phyloP scores from a whole-genome alignment of 2,113 vertebrate genomes.

The Toxotes chatareus region DNA sequence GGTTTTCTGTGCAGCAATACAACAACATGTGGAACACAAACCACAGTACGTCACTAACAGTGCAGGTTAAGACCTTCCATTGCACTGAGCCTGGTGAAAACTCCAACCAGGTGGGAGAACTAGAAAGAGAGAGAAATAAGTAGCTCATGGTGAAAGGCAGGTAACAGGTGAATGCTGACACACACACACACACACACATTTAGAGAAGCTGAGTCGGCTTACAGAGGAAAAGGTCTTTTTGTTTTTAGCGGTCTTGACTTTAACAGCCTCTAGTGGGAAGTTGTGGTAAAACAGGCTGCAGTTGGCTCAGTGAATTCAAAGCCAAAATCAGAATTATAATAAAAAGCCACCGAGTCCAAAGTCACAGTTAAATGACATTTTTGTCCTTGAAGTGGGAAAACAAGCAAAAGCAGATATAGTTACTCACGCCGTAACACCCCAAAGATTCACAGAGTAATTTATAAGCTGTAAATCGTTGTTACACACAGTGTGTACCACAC shows the following conservation, averaged over 20 bases:
- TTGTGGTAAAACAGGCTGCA: constrained; percentile 3
- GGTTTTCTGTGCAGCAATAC: too few relatives aligned
- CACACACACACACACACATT: not conserved
- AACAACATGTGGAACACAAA: not conserved
- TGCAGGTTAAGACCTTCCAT: too few relatives aligned
- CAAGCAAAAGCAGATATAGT: not conserved
- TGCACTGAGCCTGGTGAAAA: too few relatives aligned
- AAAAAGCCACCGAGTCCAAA: not conserved
- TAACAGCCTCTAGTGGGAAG: constrained; percentile 50
- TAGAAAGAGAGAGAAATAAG: not conserved
- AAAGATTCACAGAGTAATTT: not conserved
- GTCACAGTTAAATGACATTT: not conserved
- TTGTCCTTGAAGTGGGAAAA: not conserved
- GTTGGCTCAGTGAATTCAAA: not conserved
- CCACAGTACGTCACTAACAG: too few relatives aligned
- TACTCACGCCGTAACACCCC: not conserved
- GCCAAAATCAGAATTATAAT: not conserved
- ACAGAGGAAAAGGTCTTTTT: not conserved
- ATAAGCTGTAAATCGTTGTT: not conserved
- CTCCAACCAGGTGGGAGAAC: too few relatives aligned
- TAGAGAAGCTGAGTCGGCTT: too few relatives aligned
- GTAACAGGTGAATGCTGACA: not conserved
- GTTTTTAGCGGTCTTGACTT: not conserved
- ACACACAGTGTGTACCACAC: not conserved
- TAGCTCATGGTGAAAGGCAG: not conserved